Evolutionary conservation across 2,113 vertebrate genomes (phyloP).

Genomic region (Tupaia chinensis): DNA sequence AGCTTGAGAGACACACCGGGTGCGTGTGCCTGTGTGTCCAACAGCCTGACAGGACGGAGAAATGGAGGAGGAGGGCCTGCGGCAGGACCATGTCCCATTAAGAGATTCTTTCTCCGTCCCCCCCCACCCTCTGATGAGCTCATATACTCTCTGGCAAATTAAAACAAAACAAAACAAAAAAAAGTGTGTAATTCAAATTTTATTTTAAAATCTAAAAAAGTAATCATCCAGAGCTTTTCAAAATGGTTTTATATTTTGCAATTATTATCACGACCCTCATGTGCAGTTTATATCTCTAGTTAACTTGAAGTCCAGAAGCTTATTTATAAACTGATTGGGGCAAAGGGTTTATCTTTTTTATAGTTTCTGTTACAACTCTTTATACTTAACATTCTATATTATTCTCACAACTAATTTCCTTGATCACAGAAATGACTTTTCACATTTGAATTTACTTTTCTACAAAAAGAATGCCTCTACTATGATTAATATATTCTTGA

Average conservation of each 20-base stretch:
- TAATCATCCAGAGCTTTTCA: not conserved
- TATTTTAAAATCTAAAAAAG: slow-evolving; percentile 49
- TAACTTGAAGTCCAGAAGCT: slow-evolving; percentile 9
- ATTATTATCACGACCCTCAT: not conserved
- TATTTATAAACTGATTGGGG: slow-evolving; percentile 35
- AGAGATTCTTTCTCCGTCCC: too few species aligned
- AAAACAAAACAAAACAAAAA: not conserved
- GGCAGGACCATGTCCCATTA: too few species aligned
- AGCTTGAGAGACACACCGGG: too few species aligned
- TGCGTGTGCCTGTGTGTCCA: too few species aligned
- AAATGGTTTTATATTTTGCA: not conserved
- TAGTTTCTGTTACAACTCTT: slow-evolving; percentile 9
- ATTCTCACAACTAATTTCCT: slow-evolving; percentile 23
- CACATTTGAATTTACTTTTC: not conserved
- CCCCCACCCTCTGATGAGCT: too few species aligned
- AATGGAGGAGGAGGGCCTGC: too few species aligned
- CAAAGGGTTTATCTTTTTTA: slow-evolving; percentile 33
- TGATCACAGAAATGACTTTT: not conserved
- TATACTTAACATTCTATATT: slow-evolving; percentile 50
- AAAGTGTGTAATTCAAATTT: slow-evolving; percentile 11
- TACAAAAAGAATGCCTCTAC: not conserved
- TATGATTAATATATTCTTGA: not conserved
- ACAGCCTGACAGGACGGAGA: too few species aligned
- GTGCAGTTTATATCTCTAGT: not conserved
- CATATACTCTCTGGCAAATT: too few species aligned